Conservation (phyloP, 1,140 invertebrate genomes). For the Neodiprion pinetum region DNA sequence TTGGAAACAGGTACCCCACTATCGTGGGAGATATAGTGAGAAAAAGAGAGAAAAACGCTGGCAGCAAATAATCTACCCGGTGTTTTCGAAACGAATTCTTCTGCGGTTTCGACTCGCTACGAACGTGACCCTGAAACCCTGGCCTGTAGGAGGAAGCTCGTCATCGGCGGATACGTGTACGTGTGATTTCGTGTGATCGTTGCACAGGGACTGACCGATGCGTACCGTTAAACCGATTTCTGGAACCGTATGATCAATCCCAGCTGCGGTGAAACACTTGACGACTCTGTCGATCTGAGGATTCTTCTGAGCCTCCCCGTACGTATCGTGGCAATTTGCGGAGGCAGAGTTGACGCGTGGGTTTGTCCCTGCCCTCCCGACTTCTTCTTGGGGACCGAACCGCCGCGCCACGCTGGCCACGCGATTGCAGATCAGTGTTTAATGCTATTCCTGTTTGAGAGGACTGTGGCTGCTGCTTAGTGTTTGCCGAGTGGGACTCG, state of each 20-base stretch:
- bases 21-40: not conserved
- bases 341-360: not conserved
- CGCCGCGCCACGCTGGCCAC: not conserved
- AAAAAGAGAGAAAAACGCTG: not conserved
- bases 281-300: too few species aligned
- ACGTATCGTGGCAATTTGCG: not conserved
- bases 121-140: too few species aligned
- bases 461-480: slow-evolving; percentile 10
- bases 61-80: not conserved
- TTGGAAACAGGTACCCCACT: not conserved
- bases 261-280: too few species aligned
- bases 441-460: slow-evolving; percentile 13
- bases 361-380: not conserved
- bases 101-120: too few species aligned
- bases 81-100: too few species aligned
- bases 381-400: not conserved
- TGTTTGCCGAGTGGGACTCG: slow-evolving; percentile 1
- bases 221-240: too few species aligned
- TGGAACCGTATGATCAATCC: too few species aligned
- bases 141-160: too few species aligned
- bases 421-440: slow-evolving; percentile 14
- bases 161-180: too few species aligned
- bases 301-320: not conserved
- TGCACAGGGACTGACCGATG: too few species aligned
- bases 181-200: too few species aligned